These are phyloP conservation scores for Lasioglossum malachurum DNA, from an alignment of 2,888 invertebrate genomes.

Conservation along the genomic window DNA sequence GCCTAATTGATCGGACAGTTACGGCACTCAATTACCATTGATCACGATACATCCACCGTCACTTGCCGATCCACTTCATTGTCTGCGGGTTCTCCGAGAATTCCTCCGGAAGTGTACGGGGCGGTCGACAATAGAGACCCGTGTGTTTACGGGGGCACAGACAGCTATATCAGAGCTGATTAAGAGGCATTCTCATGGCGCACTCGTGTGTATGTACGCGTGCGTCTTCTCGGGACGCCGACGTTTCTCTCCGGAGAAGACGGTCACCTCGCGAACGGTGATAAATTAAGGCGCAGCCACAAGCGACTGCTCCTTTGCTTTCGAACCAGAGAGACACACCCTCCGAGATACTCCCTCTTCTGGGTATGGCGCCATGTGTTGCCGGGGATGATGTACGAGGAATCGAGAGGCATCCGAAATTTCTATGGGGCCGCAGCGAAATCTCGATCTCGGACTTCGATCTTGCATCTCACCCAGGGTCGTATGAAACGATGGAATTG, in stretches of 20 bases:
- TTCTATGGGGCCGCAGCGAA: slow-evolving; percentile 42
- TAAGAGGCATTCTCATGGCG: slow-evolving; percentile 68
- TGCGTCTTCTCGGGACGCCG: slow-evolving; percentile 15
- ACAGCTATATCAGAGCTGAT: slow-evolving; percentile 70
- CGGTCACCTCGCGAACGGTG: slow-evolving; percentile 69
- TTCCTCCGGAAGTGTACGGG: slow-evolving; percentile 25
- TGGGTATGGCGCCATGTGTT: slow-evolving; percentile 79
- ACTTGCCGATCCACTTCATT: slow-evolving; percentile 39
- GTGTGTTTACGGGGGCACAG: slow-evolving; percentile 62
- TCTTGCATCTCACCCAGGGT: too few relatives aligned
- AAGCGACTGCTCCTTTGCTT: slow-evolving; percentile 65
- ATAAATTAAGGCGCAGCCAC: slow-evolving; percentile 78
- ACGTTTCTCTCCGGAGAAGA: slow-evolving; percentile 59
- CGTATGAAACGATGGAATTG: too few relatives aligned
- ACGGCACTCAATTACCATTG: slow-evolving; percentile 41
- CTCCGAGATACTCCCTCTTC: slow-evolving; percentile 58
- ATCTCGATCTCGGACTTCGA: too few relatives aligned
- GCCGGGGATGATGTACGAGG: slow-evolving; percentile 79
- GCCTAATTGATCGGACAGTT: neutral
- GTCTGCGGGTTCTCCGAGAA: slow-evolving; percentile 29
- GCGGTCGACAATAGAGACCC: slow-evolving; percentile 56
- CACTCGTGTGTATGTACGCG: neutral
- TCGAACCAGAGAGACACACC: slow-evolving; percentile 63
- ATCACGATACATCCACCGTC: slow-evolving; percentile 31
- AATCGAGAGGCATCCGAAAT: slow-evolving; percentile 65